Percentiles rank a stretch among this genome's conserved stretches.
These are phyloP conservation scores for Drosophila conformis DNA, from an alignment of 2,888 invertebrate genomes.

Conservation along the genomic window DNA sequence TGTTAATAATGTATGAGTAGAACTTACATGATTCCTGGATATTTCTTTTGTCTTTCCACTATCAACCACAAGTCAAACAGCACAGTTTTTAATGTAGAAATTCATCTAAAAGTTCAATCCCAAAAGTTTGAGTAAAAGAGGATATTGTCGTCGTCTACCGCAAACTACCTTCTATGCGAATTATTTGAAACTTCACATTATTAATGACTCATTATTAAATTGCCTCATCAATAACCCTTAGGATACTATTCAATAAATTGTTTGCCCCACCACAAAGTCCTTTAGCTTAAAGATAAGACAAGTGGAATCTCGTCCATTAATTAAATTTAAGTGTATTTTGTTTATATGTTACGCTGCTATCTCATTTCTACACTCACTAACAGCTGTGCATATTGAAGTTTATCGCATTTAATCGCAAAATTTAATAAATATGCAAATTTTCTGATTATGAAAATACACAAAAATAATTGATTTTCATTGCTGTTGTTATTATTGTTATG, in stretches of 20 bases:
- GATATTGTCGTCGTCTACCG: not conserved
- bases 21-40: not conserved
- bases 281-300: not conserved
- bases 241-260: slow-evolving; percentile 14
- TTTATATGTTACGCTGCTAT: slow-evolving; percentile 15
- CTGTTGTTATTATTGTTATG: slow-evolving; percentile 15
- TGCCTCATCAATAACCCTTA: slow-evolving; percentile 32
- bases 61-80: not conserved
- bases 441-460: slow-evolving; percentile 55
- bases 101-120: not conserved
- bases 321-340: slow-evolving; percentile 15
- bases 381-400: slow-evolving; percentile 26
- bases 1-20: not conserved
- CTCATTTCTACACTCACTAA: slow-evolving; percentile 7
- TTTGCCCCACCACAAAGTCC: slow-evolving; percentile 27
- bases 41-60: not conserved
- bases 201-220: slow-evolving; percentile 33
- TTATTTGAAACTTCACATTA: slow-evolving; percentile 10
- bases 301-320: slow-evolving; percentile 24
- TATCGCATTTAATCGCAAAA: slow-evolving; percentile 71
- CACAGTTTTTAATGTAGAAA: not conserved
- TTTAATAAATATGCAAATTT: slow-evolving; percentile 79
- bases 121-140: not conserved
- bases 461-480: slow-evolving; percentile 60
- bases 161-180: slow-evolving; percentile 1